Conservation (phyloP, 2,888 invertebrate species). For the Mimas tiliae region DNA sequence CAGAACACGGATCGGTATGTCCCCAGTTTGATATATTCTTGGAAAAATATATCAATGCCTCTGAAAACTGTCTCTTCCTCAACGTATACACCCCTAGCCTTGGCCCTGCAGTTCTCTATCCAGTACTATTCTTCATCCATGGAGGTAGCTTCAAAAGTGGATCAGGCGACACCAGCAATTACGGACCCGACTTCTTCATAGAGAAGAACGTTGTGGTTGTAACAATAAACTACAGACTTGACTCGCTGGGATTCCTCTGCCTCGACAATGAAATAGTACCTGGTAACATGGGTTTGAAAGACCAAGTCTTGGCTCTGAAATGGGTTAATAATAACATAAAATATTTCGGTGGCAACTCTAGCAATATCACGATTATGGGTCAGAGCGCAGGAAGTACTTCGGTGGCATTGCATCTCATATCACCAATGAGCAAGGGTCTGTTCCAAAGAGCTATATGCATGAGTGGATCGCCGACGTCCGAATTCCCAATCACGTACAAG, state of each 20-base stretch:
- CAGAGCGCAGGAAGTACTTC: constrained; percentile 41
- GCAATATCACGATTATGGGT: constrained; percentile 45
- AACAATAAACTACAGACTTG: constrained; percentile 77
- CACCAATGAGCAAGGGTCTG: constrained; percentile 50
- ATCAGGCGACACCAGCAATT: constrained; percentile 47
- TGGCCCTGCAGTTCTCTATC: background rate
- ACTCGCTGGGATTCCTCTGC: constrained; percentile 78
- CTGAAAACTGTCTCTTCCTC: constrained; percentile 57
- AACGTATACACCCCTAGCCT: constrained; percentile 52
- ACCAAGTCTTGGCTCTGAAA: constrained; percentile 41
- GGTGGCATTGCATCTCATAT: constrained; percentile 39
- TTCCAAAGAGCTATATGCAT: constrained; percentile 46
- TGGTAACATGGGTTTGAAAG: constrained; percentile 82
- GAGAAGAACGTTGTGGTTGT: constrained; percentile 36
- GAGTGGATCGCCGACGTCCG: constrained; percentile 47
- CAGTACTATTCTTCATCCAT: constrained; percentile 52
- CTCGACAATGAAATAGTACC: constrained; percentile 73
- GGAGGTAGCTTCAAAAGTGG: constrained; percentile 51
- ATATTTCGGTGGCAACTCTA: constrained; percentile 43
- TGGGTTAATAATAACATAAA: constrained; percentile 43
- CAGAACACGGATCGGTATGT: constrained; percentile 33
- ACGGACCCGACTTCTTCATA: constrained; percentile 47
- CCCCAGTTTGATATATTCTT: constrained; percentile 28
- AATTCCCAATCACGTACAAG: constrained; percentile 44
- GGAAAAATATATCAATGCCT: constrained; percentile 36